A percentile compares a stretch with the other conserved stretches of the same genome.
Conservation (phyloP, 2,888 invertebrate genomes). For the Melanchra persicariae region DNA sequence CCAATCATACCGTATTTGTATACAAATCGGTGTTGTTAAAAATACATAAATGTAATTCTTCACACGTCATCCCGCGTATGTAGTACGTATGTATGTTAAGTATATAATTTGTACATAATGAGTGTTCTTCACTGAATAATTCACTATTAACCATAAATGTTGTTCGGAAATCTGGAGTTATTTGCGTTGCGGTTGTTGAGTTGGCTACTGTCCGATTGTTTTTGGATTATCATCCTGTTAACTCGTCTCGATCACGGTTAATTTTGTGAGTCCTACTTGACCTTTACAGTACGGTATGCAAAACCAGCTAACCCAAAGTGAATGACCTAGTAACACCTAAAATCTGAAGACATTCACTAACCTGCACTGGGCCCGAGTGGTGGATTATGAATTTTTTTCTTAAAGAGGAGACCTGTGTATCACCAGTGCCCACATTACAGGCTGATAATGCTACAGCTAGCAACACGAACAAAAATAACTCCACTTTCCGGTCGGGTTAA, state of each 20-base stretch:
- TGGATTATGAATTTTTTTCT: neutral
- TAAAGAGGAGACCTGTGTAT: neutral
- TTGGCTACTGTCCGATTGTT: conserved; percentile 18
- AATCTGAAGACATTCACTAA: neutral
- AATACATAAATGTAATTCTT: conserved; percentile 56
- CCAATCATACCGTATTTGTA: conserved; percentile 58
- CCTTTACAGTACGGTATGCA: neutral
- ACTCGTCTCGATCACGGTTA: too few species aligned
- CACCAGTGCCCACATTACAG: too few species aligned
- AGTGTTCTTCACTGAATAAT: conserved; percentile 54
- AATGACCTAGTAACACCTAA: neutral
- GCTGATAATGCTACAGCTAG: too few species aligned
- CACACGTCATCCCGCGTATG: conserved; percentile 50
- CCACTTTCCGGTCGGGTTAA: too few species aligned
- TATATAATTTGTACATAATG: conserved; percentile 54
- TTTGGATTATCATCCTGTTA: neutral
- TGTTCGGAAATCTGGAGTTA: conserved; percentile 27
- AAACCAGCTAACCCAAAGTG: too few species aligned
- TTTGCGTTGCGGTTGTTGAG: conserved; percentile 25
- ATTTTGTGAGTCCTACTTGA: neutral
- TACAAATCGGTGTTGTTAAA: conserved; percentile 41
- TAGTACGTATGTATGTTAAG: conserved; percentile 8
- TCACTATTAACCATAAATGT: conserved; percentile 52
- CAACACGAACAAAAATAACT: neutral
- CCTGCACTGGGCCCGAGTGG: too few species aligned